These are phyloP conservation scores for Pithys albifrons DNA, from an alignment of 2,113 vertebrate species.

Conservation along the genomic window DNA sequence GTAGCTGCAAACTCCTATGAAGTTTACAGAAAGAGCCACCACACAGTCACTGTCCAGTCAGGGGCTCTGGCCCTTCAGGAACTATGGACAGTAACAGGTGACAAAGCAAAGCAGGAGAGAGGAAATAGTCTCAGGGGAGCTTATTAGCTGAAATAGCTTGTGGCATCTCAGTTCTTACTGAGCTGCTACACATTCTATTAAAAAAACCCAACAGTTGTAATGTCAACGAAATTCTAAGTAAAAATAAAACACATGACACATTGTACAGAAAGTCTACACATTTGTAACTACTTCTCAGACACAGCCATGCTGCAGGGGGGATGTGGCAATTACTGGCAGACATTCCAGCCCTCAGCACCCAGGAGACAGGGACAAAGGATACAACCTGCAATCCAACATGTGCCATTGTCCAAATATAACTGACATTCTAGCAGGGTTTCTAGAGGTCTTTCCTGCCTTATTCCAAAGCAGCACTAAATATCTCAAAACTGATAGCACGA, in stretches of 20 bases:
- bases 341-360: background rate
- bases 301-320: background rate
- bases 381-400: background rate
- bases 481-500: background rate
- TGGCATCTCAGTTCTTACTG: background rate
- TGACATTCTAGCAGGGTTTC: background rate
- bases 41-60: background rate
- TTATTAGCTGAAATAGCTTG: background rate
- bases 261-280: background rate
- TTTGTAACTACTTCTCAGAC: conserved; percentile 24
- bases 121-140: background rate
- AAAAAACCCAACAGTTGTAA: background rate
- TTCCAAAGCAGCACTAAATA: background rate
- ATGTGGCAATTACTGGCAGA: background rate
- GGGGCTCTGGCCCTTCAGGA: background rate
- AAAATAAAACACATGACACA: background rate
- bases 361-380: background rate
- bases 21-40: background rate
- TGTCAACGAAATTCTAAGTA: background rate
- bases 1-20: background rate
- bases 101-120: background rate
- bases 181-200: background rate
- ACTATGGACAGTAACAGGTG: background rate
- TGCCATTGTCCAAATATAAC: background rate
- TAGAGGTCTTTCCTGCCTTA: background rate